phyloP scores from a whole-genome alignment of 2,888 invertebrate genomes.

The Branchipolynoe longqiensis region DNA sequence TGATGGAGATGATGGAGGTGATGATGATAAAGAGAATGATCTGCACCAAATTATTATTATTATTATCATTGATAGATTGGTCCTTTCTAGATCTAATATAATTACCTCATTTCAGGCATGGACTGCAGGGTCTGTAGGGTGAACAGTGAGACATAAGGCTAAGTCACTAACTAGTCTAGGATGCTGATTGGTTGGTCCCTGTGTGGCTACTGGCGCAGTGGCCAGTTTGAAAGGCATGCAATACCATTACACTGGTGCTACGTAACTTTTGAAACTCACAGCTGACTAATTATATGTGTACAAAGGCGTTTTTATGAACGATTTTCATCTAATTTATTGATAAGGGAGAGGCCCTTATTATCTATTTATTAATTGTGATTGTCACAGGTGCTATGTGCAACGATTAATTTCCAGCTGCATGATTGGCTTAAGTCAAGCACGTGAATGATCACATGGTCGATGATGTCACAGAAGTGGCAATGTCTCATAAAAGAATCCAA shows the following conservation, averaged over 20 bases:
- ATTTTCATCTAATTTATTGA: slow-evolving; percentile 42
- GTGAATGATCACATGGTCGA: slow-evolving; percentile 43
- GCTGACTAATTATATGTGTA: slow-evolving; percentile 40
- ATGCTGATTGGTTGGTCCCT: not conserved
- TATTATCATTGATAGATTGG: too few relatives aligned
- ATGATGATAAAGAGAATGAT: too few relatives aligned
- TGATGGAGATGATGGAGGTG: not conserved
- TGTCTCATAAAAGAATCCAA: not conserved
- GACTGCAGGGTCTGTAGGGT: not conserved
- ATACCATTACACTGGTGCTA: slow-evolving; percentile 54
- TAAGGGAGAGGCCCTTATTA: slow-evolving; percentile 51
- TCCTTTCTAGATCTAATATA: too few relatives aligned
- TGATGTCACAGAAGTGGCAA: slow-evolving; percentile 6
- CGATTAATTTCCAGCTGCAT: slow-evolving; percentile 51
- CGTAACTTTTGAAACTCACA: slow-evolving; percentile 15
- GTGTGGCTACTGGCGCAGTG: not conserved
- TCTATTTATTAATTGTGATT: slow-evolving; percentile 53
- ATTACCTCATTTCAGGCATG: slow-evolving; percentile 27
- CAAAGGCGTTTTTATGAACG: slow-evolving; percentile 33
- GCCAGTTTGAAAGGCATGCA: slow-evolving; percentile 41
- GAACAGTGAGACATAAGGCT: not conserved
- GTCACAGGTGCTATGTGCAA: slow-evolving; percentile 55
- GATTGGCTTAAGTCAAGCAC: slow-evolving; percentile 45
- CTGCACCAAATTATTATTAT: too few relatives aligned
- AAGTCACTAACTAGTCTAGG: not conserved